Percentiles rank a stretch among this genome's conserved stretches.
Evolutionary conservation across 2,888 invertebrate species (phyloP).

Genomic region (Lycaena phlaeas): DNA sequence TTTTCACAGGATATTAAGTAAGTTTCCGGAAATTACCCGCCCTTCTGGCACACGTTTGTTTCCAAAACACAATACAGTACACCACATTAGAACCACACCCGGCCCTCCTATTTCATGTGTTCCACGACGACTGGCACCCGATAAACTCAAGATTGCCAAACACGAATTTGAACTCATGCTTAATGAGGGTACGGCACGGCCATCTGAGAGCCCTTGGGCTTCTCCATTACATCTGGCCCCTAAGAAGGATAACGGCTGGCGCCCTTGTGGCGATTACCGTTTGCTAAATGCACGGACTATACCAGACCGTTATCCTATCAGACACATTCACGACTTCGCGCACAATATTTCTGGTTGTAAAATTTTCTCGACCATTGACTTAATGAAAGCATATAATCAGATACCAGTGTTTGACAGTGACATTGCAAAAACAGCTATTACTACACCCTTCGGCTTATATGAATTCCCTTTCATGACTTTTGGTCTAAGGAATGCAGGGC

Average conservation of each 20-base stretch:
- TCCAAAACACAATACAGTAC: background rate
- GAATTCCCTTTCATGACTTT: slow-evolving; percentile 27
- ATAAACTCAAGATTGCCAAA: slow-evolving; percentile 8
- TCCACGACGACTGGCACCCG: slow-evolving; percentile 1
- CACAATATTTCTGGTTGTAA: slow-evolving; percentile 15
- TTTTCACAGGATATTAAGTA: background rate
- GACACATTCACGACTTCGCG: slow-evolving; percentile 17
- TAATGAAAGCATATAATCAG: slow-evolving; percentile 34
- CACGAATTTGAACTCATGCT: slow-evolving; percentile 15
- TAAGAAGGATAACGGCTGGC: slow-evolving; percentile 20
- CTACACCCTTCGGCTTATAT: slow-evolving; percentile 12
- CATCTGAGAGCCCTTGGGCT: slow-evolving; percentile 31
- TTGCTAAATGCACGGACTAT: slow-evolving; percentile 8
- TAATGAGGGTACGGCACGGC: slow-evolving; percentile 18
- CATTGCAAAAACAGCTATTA: slow-evolving; percentile 22
- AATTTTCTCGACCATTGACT: slow-evolving; percentile 15
- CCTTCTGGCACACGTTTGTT: background rate
- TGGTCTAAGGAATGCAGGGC: slow-evolving; percentile 25
- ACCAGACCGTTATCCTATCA: too few species aligned
- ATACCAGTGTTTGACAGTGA: too few species aligned
- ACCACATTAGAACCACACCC: background rate
- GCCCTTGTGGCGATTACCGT: slow-evolving; percentile 13
- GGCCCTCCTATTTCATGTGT: background rate
- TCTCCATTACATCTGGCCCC: slow-evolving; percentile 29
- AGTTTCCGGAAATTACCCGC: background rate